phyloP scores from a whole-genome alignment of 1,140 invertebrate species.

The Drosophila pruinosa region DNA sequence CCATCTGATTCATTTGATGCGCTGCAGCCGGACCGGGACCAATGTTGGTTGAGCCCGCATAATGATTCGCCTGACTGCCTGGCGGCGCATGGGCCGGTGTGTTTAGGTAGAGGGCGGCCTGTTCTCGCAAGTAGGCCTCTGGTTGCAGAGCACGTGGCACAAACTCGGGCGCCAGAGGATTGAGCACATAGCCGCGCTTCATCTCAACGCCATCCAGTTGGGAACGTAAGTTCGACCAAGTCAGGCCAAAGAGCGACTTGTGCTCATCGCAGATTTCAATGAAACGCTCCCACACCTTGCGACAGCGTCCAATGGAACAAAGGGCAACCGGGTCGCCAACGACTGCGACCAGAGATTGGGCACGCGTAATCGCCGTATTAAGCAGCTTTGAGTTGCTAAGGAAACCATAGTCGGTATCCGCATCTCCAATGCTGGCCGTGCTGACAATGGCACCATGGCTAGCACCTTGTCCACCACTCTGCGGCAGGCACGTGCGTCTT shows the following conservation, averaged over 20 bases:
- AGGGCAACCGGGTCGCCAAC: constrained; percentile 94
- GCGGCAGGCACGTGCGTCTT: constrained; percentile 87
- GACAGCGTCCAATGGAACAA: constrained; percentile 92
- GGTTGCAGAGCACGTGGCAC: constrained; percentile 86
- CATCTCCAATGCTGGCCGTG: constrained; percentile 78
- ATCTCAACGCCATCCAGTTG: constrained; percentile 90
- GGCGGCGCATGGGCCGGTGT: constrained; percentile 51
- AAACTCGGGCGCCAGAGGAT: constrained; percentile 93
- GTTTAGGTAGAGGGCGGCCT: constrained; percentile 72
- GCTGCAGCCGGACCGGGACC: constrained; percentile 61
- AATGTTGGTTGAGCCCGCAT: constrained; percentile 49
- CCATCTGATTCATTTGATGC: constrained; percentile 72
- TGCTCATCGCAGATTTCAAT: constrained; percentile 89
- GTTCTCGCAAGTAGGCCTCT: constrained; percentile 82
- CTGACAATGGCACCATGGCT: constrained; percentile 30
- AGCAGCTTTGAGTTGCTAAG: constrained; percentile 92
- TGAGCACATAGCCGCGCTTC: constrained; percentile 89
- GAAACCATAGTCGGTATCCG: constrained; percentile 92
- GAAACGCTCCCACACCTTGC: constrained; percentile 93
- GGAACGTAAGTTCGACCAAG: constrained; percentile 87
- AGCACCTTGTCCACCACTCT: constrained; percentile 59
- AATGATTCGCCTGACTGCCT: constrained; percentile 52
- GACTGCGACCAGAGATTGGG: constrained; percentile 93
- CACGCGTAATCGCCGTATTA: constrained; percentile 94
- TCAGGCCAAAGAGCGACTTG: constrained; percentile 90